Evolutionary conservation across 2,797 vertebrate species (phyloP), one percentile per base, ranked within the genome.

Genomic region (Sphenopsis melanotis): DNA sequence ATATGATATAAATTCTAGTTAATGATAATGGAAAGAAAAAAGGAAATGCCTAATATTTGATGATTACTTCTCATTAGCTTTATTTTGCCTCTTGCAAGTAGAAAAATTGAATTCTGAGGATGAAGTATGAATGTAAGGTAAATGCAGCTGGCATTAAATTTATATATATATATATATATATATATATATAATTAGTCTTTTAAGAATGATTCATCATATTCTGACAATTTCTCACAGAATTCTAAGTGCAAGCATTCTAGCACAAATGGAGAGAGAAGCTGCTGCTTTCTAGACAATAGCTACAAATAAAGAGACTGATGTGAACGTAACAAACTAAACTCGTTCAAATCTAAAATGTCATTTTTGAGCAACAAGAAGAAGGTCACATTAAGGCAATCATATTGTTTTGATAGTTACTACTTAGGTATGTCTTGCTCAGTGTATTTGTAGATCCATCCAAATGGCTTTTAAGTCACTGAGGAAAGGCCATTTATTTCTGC

Each of bases 11-110:
- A 87, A 90, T 89, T 70, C 22, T 80, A 77, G 32, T 41, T 93
- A 79, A 86, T 85, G 41, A 83, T 76, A 91, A 89, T 70, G 46
- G 55, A 85, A 83, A 90, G 50, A 66, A 91, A 87, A 91, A 94
- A 79, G n/a, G 26, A 87, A 93, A 83, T 65, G 19, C 5, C 69
- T 85, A 59, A 68, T 79, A 95, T 91, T 91, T 91, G 37, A 92
- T 90, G 13, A 44, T 53, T 88, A 41, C 1, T 87, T 93, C 52
- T 90, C 66, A 82, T 80, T 91, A 80, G 14, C 29, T 59, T 86
- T 65, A 42, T 63, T 90, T 95, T 87, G 78, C 24, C 27, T 90
- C 47, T 75, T 89, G 11, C 10, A 91, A 91, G 32, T 37, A 83
- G 5, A 9, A 92, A 82, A 93, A 76, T 9, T 12, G 3, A 89